These are phyloP conservation scores for Hydropotes inermis DNA, from an alignment of 2,113 vertebrate species.

Conservation along the genomic window DNA sequence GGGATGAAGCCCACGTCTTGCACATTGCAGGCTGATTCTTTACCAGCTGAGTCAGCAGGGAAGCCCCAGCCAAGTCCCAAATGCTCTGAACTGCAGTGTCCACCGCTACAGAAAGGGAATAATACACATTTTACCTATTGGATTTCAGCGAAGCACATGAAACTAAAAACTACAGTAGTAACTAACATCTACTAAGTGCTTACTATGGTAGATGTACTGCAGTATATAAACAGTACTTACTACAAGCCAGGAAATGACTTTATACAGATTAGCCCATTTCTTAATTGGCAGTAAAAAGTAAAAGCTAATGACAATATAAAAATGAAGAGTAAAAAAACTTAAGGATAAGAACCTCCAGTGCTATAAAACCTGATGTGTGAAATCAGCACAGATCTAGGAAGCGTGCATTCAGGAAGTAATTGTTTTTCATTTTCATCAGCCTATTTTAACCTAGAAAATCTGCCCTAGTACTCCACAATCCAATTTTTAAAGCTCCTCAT, in stretches of 20 bases:
- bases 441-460: background rate
- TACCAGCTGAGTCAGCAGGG: background rate
- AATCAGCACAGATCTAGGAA: background rate
- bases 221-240: background rate
- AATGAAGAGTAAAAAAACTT: background rate
- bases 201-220: background rate
- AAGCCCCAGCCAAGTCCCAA: background rate
- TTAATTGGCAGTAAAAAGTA: background rate
- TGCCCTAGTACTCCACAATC: background rate
- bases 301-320: background rate
- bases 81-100: background rate
- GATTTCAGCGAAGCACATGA: background rate
- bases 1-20: rapidly evolving
- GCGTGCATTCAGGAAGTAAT: background rate
- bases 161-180: background rate
- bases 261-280: background rate
- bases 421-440: background rate
- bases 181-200: background rate
- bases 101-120: background rate
- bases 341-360: background rate
- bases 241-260: background rate
- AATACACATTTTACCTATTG: background rate
- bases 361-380: background rate
- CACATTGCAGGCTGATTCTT: background rate
- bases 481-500: background rate